Percentiles rank a stretch among this genome's conserved stretches.
Evolutionary conservation across 2,797 vertebrate genomes (phyloP).

Genomic region (Hemibagrus guttatus): DNA sequence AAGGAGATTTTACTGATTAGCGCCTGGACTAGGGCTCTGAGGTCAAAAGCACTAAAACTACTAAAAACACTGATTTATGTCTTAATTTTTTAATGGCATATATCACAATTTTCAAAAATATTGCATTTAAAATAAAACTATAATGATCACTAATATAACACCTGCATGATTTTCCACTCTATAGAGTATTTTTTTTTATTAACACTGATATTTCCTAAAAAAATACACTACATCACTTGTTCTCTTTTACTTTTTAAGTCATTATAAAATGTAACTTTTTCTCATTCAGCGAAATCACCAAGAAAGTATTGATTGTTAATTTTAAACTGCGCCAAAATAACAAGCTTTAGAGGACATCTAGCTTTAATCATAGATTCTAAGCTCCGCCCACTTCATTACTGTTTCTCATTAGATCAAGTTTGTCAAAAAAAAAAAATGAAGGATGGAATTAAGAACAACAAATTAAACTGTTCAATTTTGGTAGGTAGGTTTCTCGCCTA

Average conservation of each 20-base stretch:
- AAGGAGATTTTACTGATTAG: conserved; percentile 8
- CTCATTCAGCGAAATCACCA: too few relatives aligned
- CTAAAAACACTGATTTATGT: background rate
- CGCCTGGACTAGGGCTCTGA: background rate
- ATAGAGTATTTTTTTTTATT: background rate
- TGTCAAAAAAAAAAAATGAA: background rate
- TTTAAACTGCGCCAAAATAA: background rate
- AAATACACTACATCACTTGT: background rate
- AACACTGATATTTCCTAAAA: background rate
- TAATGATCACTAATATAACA: background rate
- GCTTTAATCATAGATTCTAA: background rate
- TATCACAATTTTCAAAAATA: background rate
- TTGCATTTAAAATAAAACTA: background rate
- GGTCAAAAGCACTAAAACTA: background rate
- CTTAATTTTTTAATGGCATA: background rate
- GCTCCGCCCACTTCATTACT: background rate
- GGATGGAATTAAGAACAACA: background rate
- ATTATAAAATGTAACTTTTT: too few relatives aligned
- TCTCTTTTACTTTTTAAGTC: background rate
- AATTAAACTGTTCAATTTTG: background rate
- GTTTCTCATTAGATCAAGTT: background rate
- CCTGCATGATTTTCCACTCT: background rate
- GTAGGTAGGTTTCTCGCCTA: too few relatives aligned
- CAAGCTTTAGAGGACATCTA: background rate
- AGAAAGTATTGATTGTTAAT: background rate